Evolutionary conservation across 1,140 invertebrate genomes (phyloP).

Genomic region (Neodiprion pinetum): DNA sequence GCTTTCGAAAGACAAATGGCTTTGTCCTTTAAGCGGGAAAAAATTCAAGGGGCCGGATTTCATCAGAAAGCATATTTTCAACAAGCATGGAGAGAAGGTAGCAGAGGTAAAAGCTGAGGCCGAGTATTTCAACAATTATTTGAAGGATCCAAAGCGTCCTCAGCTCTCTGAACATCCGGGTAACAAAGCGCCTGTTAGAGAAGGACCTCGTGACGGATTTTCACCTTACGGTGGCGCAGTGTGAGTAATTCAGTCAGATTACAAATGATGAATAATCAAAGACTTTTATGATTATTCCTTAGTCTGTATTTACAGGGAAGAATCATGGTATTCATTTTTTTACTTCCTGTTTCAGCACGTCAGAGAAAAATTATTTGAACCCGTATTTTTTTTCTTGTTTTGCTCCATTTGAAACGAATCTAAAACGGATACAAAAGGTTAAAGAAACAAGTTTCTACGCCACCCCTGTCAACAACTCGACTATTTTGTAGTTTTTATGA

Average conservation of each 20-base stretch:
- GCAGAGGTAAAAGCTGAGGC: constrained; percentile 97
- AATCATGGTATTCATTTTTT: too few species aligned
- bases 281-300: constrained; percentile 5
- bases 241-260: constrained; percentile 46
- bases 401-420: too few species aligned
- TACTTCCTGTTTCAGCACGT: too few species aligned
- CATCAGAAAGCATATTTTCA: constrained; percentile 98
- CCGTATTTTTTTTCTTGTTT: too few species aligned
- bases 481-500: too few species aligned
- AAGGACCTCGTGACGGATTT: constrained; percentile 53
- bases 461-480: too few species aligned
- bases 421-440: too few species aligned
- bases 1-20: constrained; percentile 96
- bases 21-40: constrained; percentile 97
- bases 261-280: constrained; percentile 2
- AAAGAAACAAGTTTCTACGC: too few species aligned
- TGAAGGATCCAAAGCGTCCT: constrained; percentile 93
- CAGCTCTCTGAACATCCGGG: constrained; percentile 90
- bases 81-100: constrained; percentile 96
- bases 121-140: constrained; percentile 97
- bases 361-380: too few species aligned
- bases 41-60: constrained; percentile 99
- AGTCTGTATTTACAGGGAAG: not conserved
- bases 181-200: constrained; percentile 60
- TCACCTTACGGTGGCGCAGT: constrained; percentile 60